Evolutionary conservation across 2,888 invertebrate species (phyloP), one percentile per base, ranked within the genome.

Genomic region (Blastobasis adustella): DNA sequence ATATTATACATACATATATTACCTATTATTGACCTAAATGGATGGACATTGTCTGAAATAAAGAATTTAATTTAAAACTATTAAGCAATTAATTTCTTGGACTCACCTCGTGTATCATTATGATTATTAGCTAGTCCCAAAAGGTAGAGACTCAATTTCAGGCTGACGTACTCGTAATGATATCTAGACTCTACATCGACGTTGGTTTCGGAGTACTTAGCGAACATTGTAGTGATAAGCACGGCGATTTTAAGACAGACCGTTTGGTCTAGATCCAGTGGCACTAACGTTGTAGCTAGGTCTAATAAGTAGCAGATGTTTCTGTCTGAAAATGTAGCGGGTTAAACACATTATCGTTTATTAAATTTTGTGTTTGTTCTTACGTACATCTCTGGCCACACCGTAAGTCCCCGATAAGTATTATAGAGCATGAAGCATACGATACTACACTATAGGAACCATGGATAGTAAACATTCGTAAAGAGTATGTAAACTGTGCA

Each of bases 281-380:
- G 85, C 1, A 72, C 58, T 4, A 79, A 55, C 0, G 59, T 64
- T 5, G 76, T 74, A 0, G 82, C 82, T 49, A 87, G 56, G 5
- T 87, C 83, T 50, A 87, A 55, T n/a, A 85, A 60, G 42, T 82
- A 72, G 55, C 76, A 76, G 9, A 82, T 73, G 51, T 84, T 86
- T 43, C 66, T 63, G 9, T 76, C 86, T 85, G 68, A 43, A 79
- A 73, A 4, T 49, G 40, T 36, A 51, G 23, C 23, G 23, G 23
- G 3, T 23, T 23, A 23, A 23, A 23, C 23, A 23, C 3, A 23
- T 23, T 23, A 23, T 23, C 1, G 23, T 23, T 23, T 23, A 23
- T 23, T 23, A 23, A 23, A 23, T 23, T 23, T 23, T 23, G 3
- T 23, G 23, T 23, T 23, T 23, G 23, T 23, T 23, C 23, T 23